Evolutionary conservation across 2,113 vertebrate genomes (phyloP).

Genomic region (Phyllostomus hastatus): DNA sequence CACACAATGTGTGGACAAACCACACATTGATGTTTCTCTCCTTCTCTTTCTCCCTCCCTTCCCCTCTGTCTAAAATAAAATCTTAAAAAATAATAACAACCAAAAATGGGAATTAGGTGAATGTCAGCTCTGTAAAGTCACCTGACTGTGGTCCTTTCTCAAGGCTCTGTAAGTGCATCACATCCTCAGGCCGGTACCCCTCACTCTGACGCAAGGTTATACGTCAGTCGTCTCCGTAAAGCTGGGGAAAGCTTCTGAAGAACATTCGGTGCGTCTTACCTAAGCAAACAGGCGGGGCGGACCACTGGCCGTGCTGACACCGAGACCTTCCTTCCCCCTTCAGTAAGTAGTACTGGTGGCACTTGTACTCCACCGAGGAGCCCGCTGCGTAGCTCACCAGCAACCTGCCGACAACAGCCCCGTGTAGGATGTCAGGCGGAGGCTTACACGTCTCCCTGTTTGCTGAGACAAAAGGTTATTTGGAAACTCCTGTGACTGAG

Average conservation of each 20-base stretch:
- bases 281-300: conserved; percentile 79
- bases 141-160: background rate
- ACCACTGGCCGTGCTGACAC: conserved; percentile 81
- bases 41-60: no score
- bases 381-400: conserved; percentile 73
- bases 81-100: background rate
- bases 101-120: background rate
- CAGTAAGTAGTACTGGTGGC: conserved; percentile 77
- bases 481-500: background rate
- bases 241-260: fast-evolving
- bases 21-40: no score
- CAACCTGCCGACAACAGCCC: conserved; percentile 45
- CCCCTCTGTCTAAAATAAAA: no score
- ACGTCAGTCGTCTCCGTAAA: background rate
- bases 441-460: conserved; percentile 71
- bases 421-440: conserved; percentile 77
- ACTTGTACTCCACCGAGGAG: conserved; percentile 80
- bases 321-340: conserved; percentile 71
- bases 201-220: background rate
- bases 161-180: background rate
- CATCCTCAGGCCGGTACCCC: no score
- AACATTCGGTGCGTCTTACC: conserved; percentile 69
- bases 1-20: no score
- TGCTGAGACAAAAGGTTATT: conserved; percentile 53
- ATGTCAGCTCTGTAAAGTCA: background rate